A percentile compares a stretch with the other conserved stretches of the same genome.
These are phyloP conservation scores for Nothocercus julius DNA, from an alignment of 2,113 vertebrate genomes.

Conservation along the genomic window DNA sequence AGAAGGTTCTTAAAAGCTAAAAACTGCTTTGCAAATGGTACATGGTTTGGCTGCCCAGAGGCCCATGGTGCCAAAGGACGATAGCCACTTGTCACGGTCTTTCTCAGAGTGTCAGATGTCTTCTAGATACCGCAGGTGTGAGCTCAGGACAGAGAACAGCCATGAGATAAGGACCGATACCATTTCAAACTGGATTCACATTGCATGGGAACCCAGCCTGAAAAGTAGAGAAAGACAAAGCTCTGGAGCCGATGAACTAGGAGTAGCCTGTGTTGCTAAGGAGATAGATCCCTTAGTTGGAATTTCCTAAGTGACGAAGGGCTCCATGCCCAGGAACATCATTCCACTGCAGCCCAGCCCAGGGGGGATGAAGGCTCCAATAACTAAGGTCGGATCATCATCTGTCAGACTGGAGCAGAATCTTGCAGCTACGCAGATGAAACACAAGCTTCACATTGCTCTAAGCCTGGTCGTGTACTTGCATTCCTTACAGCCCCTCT, in stretches of 20 bases:
- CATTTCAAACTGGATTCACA: neutral
- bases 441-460: neutral
- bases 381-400: neutral
- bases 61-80: neutral
- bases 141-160: neutral
- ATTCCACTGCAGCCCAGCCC: neutral
- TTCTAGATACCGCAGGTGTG: neutral
- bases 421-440: neutral
- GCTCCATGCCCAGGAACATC: neutral
- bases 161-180: neutral
- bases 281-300: neutral
- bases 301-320: neutral
- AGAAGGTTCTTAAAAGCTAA: neutral
- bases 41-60: neutral
- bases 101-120: neutral
- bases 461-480: neutral
- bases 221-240: neutral
- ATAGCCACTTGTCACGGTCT: neutral
- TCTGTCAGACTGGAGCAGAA: neutral
- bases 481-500: neutral
- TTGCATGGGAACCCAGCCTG: neutral
- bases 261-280: conserved; percentile 27
- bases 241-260: neutral
- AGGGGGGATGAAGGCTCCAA: neutral
- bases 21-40: neutral